phyloP scores from a whole-genome alignment of 2,888 invertebrate species.

The Lingula anatina region DNA sequence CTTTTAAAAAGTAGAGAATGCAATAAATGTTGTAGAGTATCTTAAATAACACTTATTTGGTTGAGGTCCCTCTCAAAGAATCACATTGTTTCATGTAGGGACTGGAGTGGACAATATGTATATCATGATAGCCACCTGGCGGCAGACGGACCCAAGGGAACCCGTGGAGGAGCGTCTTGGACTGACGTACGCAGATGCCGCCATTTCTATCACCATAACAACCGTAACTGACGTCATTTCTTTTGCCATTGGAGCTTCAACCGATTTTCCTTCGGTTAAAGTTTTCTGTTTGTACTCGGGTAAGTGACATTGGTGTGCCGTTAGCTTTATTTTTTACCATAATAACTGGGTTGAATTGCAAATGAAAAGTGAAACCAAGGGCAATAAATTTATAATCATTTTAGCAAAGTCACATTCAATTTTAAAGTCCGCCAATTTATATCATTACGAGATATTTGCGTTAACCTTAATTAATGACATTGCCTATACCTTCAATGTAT shows the following conservation, averaged over 20 bases:
- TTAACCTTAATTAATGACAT: too few species aligned
- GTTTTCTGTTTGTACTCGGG: not conserved
- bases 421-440: too few species aligned
- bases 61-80: not conserved
- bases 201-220: not conserved
- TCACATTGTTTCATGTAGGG: not conserved
- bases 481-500: too few species aligned
- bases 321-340: too few species aligned
- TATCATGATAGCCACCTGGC: not conserved
- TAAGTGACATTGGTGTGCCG: too few species aligned
- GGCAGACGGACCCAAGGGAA: not conserved
- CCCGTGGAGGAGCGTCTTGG: not conserved
- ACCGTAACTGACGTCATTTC: not conserved
- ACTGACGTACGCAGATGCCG: not conserved
- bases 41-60: not conserved
- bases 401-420: too few species aligned
- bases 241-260: not conserved
- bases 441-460: too few species aligned
- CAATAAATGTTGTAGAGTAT: too few species aligned
- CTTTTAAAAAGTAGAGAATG: too few species aligned
- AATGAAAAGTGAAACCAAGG: too few species aligned
- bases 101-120: not conserved
- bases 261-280: not conserved
- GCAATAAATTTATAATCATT: too few species aligned
- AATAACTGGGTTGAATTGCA: too few species aligned